phyloP scores from a whole-genome alignment of 2,797 vertebrate species.

The Gymnocypris eckloni region DNA sequence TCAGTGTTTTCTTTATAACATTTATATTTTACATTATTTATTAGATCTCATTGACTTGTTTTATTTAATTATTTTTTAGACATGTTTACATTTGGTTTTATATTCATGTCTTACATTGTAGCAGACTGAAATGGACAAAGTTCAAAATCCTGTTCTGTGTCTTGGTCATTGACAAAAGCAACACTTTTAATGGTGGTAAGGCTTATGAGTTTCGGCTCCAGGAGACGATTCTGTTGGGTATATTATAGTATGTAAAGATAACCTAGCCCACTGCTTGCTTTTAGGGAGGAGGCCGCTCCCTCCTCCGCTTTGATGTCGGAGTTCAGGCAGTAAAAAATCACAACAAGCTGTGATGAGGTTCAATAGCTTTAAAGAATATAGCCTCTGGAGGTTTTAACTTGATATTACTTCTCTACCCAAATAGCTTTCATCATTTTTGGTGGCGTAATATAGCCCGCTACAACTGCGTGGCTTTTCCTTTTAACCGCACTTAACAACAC shows the following conservation, averaged over 20 bases:
- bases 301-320: conserved; percentile 56
- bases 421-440: conserved; percentile 38
- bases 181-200: conserved; percentile 18
- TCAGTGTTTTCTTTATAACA: not conserved
- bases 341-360: conserved; percentile 52
- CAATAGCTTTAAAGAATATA: conserved; percentile 46
- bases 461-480: conserved; percentile 27
- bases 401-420: conserved; percentile 41
- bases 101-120: not conserved
- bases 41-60: not conserved
- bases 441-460: conserved; percentile 38
- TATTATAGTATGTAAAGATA: conserved; percentile 38
- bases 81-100: not conserved
- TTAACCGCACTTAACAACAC: conserved; percentile 24
- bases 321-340: conserved; percentile 52
- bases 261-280: conserved; percentile 41
- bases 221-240: not conserved
- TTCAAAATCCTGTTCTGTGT: conserved; percentile 4
- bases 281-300: conserved; percentile 48
- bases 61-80: not conserved
- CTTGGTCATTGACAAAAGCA: conserved; percentile 15
- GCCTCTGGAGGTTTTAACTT: conserved; percentile 45
- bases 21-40: not conserved
- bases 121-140: not conserved
- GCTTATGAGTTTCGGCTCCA: conserved; percentile 9